These are phyloP conservation scores for Charaxes varanes DNA, from an alignment of 1,140 invertebrate genomes.

Conservation along the genomic window DNA sequence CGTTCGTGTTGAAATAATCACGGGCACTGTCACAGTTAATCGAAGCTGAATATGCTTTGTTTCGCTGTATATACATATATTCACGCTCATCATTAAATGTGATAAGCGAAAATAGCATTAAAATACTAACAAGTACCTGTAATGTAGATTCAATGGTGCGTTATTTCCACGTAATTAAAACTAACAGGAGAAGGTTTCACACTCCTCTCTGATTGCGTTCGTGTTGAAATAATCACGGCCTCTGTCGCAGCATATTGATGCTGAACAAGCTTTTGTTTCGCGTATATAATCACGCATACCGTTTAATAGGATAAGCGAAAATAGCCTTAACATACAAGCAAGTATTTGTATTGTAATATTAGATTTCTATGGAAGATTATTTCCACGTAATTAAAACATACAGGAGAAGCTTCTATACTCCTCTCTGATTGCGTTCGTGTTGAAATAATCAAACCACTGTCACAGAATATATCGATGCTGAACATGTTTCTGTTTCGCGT, in stretches of 20 bases:
- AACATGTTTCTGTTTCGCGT: slow-evolving; percentile 7
- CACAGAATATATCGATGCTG: slow-evolving; percentile 38
- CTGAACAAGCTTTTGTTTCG: slow-evolving; percentile 13
- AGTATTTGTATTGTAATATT: no score
- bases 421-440: slow-evolving; percentile 68
- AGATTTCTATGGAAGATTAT: slow-evolving; percentile 46
- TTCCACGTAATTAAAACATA: slow-evolving; percentile 72
- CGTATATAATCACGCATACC: neutral
- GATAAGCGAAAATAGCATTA: neutral
- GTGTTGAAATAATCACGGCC: slow-evolving; percentile 66
- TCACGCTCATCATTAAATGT: neutral
- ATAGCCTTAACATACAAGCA: no score
- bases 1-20: slow-evolving; percentile 69
- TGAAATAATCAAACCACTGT: slow-evolving; percentile 65
- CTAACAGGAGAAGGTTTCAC: slow-evolving; percentile 63
- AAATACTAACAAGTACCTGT: no score
- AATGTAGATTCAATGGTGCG: slow-evolving; percentile 36
- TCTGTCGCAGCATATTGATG: slow-evolving; percentile 44
- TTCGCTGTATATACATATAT: neutral
- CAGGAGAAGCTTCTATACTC: slow-evolving; percentile 62
- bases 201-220: slow-evolving; percentile 70
- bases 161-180: slow-evolving; percentile 71
- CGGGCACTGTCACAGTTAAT: slow-evolving; percentile 46
- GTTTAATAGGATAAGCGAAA: neutral
- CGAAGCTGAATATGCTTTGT: slow-evolving; percentile 22